Base-by-base conservation (phyloP, 2,113 vertebrate species). In the Oenanthe oenanthe region DNA sequence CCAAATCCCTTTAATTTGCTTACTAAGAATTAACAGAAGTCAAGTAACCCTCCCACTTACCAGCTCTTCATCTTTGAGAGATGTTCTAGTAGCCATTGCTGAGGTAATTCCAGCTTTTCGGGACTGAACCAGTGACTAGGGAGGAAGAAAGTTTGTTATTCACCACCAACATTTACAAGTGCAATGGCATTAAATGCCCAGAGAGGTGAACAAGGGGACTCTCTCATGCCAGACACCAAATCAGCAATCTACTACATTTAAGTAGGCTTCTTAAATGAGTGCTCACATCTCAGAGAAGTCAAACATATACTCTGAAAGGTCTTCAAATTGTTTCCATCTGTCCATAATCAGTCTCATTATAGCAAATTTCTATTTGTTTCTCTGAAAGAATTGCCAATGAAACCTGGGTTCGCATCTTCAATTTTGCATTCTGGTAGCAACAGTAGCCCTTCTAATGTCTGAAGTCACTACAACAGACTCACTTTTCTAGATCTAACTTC, bases 51-150 rank as follows among this genome's bases (percentile, higher is more conserved):
- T 93, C 51, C 63, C 36, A 94, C 99, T 98, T 97, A 99, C 99
- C 98, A 99, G 97, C 88, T 99, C 99, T 97, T 99, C 99, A 77
- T 99, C 99, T 95, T 99, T 99, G 94, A 99, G 98, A 85, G 99
- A 99, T 34, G 99, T 99, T 48, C 99, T 98, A 36, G 99, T 99
- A 92, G 99, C 99, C 99, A 99, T 99, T 62, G 99, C 98, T 68
- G 99, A 99, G 72, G 99, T 98, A 80, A 99, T 99, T 17, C 99
- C 99, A 14, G 99, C 99, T 95, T 99, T 99, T 96, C 99, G 98
- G 91, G 99, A 99, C 97, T 99, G 99, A 85, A 99, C 99, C 96
- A 99, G 98, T 47, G 99, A 99, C 99, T 99, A 92, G 80, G 90
- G 92, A 97, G 72, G 36, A 92, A 97, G 60, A 92, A 74, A 73